phyloP scores from a whole-genome alignment of 2,797 vertebrate species.

The Orestias chungarensis region DNA sequence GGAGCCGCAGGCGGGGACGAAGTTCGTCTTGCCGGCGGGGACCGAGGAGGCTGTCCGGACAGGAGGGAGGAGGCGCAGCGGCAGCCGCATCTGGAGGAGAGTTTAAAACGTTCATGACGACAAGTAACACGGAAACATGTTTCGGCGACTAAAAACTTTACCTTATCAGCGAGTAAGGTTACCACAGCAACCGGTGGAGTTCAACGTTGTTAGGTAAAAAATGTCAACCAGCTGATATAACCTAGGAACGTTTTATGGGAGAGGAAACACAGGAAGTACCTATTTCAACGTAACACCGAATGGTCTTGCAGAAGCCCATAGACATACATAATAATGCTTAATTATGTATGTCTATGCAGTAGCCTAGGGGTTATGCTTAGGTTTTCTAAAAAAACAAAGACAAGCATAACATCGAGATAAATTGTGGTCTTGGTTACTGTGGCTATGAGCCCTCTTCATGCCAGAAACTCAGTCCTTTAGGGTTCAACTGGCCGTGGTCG shows the following conservation, averaged over 20 bases:
- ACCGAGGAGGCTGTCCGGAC: slow-evolving; percentile 43
- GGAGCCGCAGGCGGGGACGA: slow-evolving; percentile 86
- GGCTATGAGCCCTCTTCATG: background rate
- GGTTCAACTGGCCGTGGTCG: background rate
- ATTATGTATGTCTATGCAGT: too few relatives aligned
- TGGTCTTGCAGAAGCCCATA: slow-evolving; percentile 24
- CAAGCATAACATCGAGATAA: too few relatives aligned
- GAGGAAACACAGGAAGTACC: slow-evolving; percentile 54
- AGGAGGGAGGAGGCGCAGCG: slow-evolving; percentile 42
- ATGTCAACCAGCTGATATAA: slow-evolving; percentile 35
- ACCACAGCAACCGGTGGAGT: background rate
- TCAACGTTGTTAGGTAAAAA: slow-evolving; percentile 21
- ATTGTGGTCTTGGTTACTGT: too few relatives aligned
- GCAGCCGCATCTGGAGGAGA: slow-evolving; percentile 69
- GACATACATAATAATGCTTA: too few relatives aligned
- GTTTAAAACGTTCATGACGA: background rate
- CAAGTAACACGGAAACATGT: background rate
- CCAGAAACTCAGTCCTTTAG: background rate
- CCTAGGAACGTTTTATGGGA: too few relatives aligned
- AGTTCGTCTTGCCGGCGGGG: slow-evolving; percentile 57
- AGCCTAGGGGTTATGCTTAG: slow-evolving; percentile 36
- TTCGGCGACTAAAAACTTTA: background rate
- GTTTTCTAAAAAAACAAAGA: too few relatives aligned
- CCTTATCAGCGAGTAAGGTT: background rate
- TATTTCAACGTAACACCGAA: slow-evolving; percentile 39